Evolutionary conservation across 2,797 vertebrate genomes (phyloP), one percentile per base, ranked within the genome.

Genomic region (Myioborus miniatus): DNA sequence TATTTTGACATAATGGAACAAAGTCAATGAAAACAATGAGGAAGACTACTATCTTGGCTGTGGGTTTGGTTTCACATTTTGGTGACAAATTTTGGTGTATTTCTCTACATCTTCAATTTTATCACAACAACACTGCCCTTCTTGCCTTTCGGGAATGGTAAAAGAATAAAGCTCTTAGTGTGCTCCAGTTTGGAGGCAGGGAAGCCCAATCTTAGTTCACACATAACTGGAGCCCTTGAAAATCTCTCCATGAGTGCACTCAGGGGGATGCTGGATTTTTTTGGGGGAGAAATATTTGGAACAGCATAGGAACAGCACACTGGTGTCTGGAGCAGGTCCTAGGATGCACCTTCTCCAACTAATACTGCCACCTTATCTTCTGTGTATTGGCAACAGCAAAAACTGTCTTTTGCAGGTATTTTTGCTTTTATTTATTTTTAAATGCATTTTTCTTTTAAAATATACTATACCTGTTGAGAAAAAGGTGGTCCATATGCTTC

Each of bases 221-320:
- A 37, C 3, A 11, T 26, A 64, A 49, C 5, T 30, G 12, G 41
- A 68, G 16, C 11, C 5, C 15, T 56, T 70, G 62, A 43, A 87
- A 75, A 47, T 64, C 4, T 63, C 21, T 60, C 24, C 18, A 37
- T 60, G 41, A 20, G 0, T 74, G 5, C 12, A 22, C 4, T 53
- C 2, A 22, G 8, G 2, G 3, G 1, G 34, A 53, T 21, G 11
- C 1, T 26, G 4, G 2, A 5, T 15, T 47, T 63, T 53, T 72
- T 53, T 2, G 2, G n/a, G 3, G 3, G 13, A 15, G 21, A 27
- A 78, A 23, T 30, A 43, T 8, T 43, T 39, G n/a, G 29, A 78
- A 37, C 3, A 53, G 7, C 20, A 29, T 46, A 19, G 50, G 26
- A 50, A 29, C 8, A 83, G 5, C 26, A 34, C 34, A 8, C 1